Evolutionary conservation across 2,113 vertebrate species (phyloP).

Genomic region (Cercocebus atys): DNA sequence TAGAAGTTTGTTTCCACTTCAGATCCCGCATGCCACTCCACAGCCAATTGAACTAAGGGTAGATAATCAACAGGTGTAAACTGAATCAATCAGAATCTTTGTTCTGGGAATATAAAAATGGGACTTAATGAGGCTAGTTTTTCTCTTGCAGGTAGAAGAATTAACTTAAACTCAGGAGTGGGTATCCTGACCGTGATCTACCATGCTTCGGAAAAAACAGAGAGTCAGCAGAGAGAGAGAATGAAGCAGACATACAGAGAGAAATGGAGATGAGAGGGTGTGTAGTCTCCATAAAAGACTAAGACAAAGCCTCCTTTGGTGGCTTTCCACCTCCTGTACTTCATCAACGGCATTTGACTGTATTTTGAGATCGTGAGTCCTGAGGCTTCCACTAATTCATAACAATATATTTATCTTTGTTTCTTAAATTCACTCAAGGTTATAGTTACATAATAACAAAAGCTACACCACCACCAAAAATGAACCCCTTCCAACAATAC

Average conservation of each 20-base stretch:
- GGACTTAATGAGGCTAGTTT: background rate
- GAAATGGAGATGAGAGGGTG: background rate
- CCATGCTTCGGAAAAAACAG: background rate
- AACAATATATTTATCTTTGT: background rate
- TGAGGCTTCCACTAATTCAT: background rate
- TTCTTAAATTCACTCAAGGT: constrained; percentile 33
- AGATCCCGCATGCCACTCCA: background rate
- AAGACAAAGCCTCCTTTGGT: background rate
- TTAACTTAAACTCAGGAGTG: background rate
- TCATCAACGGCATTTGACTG: background rate
- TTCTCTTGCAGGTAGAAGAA: background rate
- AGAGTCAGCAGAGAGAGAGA: background rate
- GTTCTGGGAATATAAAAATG: background rate
- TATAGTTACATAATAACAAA: constrained; percentile 39
- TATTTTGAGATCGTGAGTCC: background rate
- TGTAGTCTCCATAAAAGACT: background rate
- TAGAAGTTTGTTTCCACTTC: background rate
- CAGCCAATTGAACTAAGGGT: background rate
- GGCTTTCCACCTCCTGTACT: background rate
- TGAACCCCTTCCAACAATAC: background rate
- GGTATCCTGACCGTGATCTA: background rate
- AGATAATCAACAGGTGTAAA: background rate
- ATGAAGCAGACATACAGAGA: background rate
- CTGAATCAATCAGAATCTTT: background rate
- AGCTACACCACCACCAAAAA: background rate